Conservation (phyloP, 1,140 invertebrate species). For the Aphelenchoides avenae region DNA sequence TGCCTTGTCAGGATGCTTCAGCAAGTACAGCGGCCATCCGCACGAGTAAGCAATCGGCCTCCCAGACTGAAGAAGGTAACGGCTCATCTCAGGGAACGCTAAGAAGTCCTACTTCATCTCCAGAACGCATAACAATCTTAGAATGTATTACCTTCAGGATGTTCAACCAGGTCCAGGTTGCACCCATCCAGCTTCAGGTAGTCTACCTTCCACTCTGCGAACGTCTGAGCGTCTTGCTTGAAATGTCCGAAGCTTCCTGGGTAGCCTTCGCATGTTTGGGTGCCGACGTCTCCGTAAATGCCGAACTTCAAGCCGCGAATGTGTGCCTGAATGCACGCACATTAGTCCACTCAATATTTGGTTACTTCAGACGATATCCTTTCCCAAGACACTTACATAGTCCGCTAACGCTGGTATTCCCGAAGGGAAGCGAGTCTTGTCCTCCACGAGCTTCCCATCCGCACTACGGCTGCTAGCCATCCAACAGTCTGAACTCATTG, state of each 20-base stretch:
- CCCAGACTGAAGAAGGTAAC: constrained; percentile 78
- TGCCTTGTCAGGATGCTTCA: too few species aligned
- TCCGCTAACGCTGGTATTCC: constrained; percentile 34
- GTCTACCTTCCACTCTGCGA: constrained; percentile 93
- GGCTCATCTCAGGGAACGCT: constrained; percentile 87
- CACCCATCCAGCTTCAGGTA: constrained; percentile 95
- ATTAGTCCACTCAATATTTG: too few species aligned
- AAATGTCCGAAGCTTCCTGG: constrained; percentile 83
- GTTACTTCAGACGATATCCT: neutral
- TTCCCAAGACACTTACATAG: constrained; percentile 31
- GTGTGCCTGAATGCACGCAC: constrained; percentile 72
- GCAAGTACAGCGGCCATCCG: constrained; percentile 83
- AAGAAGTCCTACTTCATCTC: neutral
- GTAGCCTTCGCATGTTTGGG: constrained; percentile 86
- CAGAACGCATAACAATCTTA: neutral
- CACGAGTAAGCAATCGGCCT: constrained; percentile 91
- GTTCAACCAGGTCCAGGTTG: constrained; percentile 76
- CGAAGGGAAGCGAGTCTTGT: constrained; percentile 29
- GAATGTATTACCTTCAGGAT: neutral
- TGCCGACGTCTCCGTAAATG: constrained; percentile 94
- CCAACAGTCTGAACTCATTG: too few species aligned
- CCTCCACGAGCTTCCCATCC: constrained; percentile 25
- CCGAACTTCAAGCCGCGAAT: constrained; percentile 87
- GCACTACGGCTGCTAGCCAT: constrained; percentile 7
- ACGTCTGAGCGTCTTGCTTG: constrained; percentile 78